These are phyloP conservation scores for Notolabrus celidotus DNA, from an alignment of 2,797 vertebrate genomes.

Conservation along the genomic window DNA sequence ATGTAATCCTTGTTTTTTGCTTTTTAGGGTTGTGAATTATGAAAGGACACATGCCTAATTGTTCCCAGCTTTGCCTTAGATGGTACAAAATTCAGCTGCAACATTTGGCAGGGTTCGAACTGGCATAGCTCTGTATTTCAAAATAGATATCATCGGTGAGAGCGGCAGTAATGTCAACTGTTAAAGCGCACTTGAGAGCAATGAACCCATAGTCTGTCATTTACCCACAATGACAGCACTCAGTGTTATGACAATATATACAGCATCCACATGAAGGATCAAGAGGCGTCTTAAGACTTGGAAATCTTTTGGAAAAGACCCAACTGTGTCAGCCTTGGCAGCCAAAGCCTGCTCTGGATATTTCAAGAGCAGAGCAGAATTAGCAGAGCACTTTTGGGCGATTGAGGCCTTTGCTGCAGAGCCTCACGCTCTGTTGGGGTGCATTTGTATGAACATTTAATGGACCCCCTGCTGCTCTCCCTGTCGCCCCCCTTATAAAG, in stretches of 20 bases:
- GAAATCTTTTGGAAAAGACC: constrained; percentile 2
- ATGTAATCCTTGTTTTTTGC: neutral
- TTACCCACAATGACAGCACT: neutral
- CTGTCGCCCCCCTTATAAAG: constrained; percentile 29
- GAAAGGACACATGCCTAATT: neutral
- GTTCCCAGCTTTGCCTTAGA: neutral
- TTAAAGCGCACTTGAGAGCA: constrained; percentile 14
- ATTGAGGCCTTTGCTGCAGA: constrained; percentile 21
- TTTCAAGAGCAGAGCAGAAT: constrained; percentile 39
- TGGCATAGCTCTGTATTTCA: neutral
- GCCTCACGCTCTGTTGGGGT: constrained; percentile 33
- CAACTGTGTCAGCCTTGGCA: neutral
- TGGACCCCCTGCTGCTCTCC: constrained; percentile 65
- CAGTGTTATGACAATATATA: neutral
- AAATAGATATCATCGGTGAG: constrained; percentile 9
- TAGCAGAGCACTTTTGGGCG: constrained; percentile 23
- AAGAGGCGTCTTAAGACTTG: neutral
- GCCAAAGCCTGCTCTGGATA: constrained; percentile 18
- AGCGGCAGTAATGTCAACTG: constrained; percentile 20
- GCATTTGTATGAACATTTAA: constrained; percentile 75
- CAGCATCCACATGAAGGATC: neutral
- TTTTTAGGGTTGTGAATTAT: constrained; percentile 15
- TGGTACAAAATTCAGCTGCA: neutral
- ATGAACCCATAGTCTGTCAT: constrained; percentile 6
- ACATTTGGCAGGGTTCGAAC: constrained; percentile 1